phyloP scores from a whole-genome alignment of 2,797 vertebrate species.

The Poeciliopsis presidionis region DNA sequence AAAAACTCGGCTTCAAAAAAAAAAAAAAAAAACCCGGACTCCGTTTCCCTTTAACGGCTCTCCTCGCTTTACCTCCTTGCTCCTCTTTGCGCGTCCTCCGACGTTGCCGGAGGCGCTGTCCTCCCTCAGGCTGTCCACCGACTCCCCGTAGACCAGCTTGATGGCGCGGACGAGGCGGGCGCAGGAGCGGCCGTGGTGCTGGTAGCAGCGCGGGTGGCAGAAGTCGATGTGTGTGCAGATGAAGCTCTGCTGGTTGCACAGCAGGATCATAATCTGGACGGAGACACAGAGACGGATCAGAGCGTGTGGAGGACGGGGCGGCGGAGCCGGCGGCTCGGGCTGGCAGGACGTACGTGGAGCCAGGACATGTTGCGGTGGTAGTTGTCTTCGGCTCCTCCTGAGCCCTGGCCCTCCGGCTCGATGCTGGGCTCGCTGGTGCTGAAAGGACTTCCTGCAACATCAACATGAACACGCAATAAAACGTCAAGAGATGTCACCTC shows the following conservation, averaged over 20 bases:
- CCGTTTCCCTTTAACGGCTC: not conserved
- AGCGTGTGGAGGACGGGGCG: not conserved
- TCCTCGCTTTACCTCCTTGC: slow-evolving; percentile 83
- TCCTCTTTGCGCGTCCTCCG: slow-evolving; percentile 89
- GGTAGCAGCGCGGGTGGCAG: slow-evolving; percentile 98
- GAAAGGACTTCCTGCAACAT: slow-evolving; percentile 91
- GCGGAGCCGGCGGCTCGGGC: not conserved
- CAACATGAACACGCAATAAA: slow-evolving; percentile 10
- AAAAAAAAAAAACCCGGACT: too few relatives aligned
- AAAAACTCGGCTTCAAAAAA: not conserved
- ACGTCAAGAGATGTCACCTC: too few relatives aligned
- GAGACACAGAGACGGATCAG: slow-evolving; percentile 5
- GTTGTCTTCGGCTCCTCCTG: slow-evolving; percentile 91
- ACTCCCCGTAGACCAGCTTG: slow-evolving; percentile 95
- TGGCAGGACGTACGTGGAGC: slow-evolving; percentile 89
- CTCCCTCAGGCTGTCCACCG: slow-evolving; percentile 90
- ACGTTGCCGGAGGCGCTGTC: slow-evolving; percentile 74
- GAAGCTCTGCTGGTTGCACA: slow-evolving; percentile 99
- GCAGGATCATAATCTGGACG: slow-evolving; percentile 93
- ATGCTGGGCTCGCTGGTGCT: slow-evolving; percentile 98
- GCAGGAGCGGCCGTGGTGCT: slow-evolving; percentile 96
- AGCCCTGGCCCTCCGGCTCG: slow-evolving; percentile 92
- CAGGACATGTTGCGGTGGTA: slow-evolving; percentile 98
- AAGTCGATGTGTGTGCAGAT: slow-evolving; percentile 97
- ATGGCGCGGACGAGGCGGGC: slow-evolving; percentile 95